Base-by-base conservation (phyloP, 1,140 invertebrate genomes). In the Cherax destructor region DNA sequence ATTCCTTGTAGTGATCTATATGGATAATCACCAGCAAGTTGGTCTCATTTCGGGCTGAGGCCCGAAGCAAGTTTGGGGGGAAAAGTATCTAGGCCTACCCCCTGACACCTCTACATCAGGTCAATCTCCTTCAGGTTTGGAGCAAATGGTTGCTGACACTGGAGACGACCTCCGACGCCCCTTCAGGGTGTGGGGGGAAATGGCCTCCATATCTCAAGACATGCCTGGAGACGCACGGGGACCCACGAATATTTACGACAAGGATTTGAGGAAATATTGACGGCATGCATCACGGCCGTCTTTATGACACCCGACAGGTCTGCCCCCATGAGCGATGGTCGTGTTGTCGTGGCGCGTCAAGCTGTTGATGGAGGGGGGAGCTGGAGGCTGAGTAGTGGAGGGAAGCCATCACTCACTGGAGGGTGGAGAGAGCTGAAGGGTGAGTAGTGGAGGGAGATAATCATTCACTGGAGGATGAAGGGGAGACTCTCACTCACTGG, bases 261-360 rank as follows among this genome's bases (percentile, higher is more conserved):
- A 59, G 87, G 87, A 89, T 89, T 89, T 61, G 87, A 89, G 87
- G 87, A 89, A 89, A 89, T 89, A 89, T 89, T 89, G 61, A 81
- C 61, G 87, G 80, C 49, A 89, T 89, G 59, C 61, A 89, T 89
- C 87, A 89, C 59, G 79, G 79, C 3, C 87, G 87, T 89, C 87
- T 89, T 89, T 89, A 89, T 89, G 87, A 89, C 87, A 89, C 87
- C 87, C 87, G 87, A 89, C 87, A 89, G 87, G 61, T 89, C 87
- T 83, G 87, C 59, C 79, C 69, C 52, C 47, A 81, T 89, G 87
- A 89, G 65, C 76, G 87, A 89, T 89, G 87, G 87, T 83, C 79
- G 69, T 89, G 87, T 89, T 89, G 87, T 89, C 87, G 87, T 83
- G 69, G 78, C 72, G 87, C 79, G 87, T 89, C 87, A 89, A 89